A percentile compares a stretch with the other conserved stretches of the same genome.
These are phyloP conservation scores for Spizella passerina DNA, from an alignment of 2,797 vertebrate genomes.

Conservation along the genomic window DNA sequence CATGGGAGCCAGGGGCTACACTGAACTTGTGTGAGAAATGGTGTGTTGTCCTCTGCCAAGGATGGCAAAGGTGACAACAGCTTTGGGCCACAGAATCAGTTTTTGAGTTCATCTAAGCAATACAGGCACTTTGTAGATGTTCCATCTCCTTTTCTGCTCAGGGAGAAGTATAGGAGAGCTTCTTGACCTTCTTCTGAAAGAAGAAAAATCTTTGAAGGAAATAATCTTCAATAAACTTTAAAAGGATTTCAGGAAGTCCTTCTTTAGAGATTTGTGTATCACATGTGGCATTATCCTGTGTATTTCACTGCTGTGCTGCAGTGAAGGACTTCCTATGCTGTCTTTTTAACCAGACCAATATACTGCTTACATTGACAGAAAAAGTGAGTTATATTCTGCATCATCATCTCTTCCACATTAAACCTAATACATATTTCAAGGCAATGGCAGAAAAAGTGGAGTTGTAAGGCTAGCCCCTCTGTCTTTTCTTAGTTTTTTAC, in stretches of 20 bases:
- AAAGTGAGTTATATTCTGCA: not conserved
- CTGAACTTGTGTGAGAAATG: not conserved
- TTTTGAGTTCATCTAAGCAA: not conserved
- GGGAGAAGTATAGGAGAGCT: not conserved
- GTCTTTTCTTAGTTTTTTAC: not conserved
- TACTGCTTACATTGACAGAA: not conserved
- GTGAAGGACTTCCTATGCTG: not conserved
- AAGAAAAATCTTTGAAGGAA: slow-evolving; percentile 15
- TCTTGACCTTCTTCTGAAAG: not conserved
- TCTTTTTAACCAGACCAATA: not conserved
- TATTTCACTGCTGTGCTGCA: not conserved
- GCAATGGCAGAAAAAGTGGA: not conserved
- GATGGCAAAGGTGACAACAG: not conserved
- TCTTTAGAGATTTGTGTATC: slow-evolving; percentile 13
- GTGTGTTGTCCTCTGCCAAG: not conserved
- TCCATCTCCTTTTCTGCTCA: not conserved
- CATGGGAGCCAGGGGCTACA: not conserved
- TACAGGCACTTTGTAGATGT: not conserved
- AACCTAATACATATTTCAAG: not conserved
- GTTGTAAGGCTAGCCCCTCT: not conserved
- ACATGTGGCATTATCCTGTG: fast-evolving
- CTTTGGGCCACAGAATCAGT: not conserved
- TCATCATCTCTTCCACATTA: not conserved
- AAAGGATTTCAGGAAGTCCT: slow-evolving; percentile 13
- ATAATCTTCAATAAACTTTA: slow-evolving; percentile 21